phyloP scores from a whole-genome alignment of 2,797 vertebrate genomes.

The Perdix hodgsoniae region DNA sequence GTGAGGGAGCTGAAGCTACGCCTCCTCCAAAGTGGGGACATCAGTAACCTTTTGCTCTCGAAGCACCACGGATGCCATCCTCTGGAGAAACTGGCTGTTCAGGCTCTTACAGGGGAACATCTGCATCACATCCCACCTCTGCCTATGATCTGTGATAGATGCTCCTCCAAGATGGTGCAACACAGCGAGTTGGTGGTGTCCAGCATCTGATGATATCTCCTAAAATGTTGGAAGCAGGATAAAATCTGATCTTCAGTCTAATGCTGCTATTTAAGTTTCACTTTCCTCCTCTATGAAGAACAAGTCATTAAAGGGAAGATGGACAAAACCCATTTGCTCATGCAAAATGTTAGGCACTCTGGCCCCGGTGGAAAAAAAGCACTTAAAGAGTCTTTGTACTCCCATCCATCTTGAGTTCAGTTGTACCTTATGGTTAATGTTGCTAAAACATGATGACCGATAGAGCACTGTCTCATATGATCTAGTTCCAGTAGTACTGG shows the following conservation, averaged over 20 bases:
- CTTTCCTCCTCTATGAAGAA: not conserved
- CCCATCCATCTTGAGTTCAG: not conserved
- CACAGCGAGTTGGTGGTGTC: not conserved
- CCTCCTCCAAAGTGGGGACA: not conserved
- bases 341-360: not conserved
- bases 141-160: not conserved
- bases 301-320: not conserved
- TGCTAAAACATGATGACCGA: not conserved
- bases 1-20: not conserved
- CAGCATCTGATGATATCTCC: not conserved
- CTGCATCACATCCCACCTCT: not conserved
- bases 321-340: not conserved
- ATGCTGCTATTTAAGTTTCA: not conserved
- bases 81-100: not conserved
- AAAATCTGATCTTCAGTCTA: not conserved
- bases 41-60: not conserved
- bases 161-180: not conserved
- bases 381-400: not conserved
- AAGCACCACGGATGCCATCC: not conserved
- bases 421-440: not conserved
- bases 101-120: not conserved
- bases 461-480: not conserved
- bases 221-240: not conserved
- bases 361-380: not conserved
- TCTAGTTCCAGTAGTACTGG: not conserved